Evolutionary conservation across 2,797 vertebrate genomes (phyloP).

Genomic region (Chloroceryle amazona): DNA sequence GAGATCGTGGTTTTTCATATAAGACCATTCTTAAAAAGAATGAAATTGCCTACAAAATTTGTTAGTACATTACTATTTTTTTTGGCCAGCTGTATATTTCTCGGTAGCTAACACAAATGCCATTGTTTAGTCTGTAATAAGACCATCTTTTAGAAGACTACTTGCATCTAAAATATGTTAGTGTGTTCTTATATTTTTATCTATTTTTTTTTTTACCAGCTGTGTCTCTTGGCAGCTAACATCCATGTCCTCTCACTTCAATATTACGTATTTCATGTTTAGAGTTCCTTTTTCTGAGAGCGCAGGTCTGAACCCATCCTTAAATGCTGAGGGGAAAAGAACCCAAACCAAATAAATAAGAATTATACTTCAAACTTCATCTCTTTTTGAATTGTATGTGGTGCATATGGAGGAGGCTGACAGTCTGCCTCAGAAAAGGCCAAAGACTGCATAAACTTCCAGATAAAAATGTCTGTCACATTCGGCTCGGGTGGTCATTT

Average conservation of each 20-base stretch:
- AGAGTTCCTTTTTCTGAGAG: not conserved
- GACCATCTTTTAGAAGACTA: not conserved
- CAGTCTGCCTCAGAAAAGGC: slow-evolving; percentile 57
- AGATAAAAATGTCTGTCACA: slow-evolving; percentile 53
- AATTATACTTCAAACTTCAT: slow-evolving; percentile 25
- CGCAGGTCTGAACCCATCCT: not conserved
- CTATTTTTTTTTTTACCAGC: not conserved
- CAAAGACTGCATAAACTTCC: slow-evolving; percentile 39
- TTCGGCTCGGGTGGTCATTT: slow-evolving; percentile 63
- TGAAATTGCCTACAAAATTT: not conserved
- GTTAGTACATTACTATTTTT: slow-evolving; percentile 8
- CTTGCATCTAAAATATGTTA: not conserved
- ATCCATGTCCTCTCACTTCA: not conserved
- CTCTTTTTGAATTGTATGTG: not conserved
- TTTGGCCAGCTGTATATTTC: not conserved
- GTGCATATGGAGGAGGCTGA: not conserved
- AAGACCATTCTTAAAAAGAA: not conserved
- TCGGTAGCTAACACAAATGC: not conserved
- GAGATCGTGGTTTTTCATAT: not conserved
- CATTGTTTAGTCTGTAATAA: not conserved
- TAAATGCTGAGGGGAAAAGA: not conserved
- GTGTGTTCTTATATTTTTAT: not conserved
- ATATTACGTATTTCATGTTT: not conserved
- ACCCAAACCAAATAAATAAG: not conserved
- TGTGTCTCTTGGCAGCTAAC: not conserved